Conservation (phyloP, 2,888 invertebrate species). For the Eupsilia transversa region DNA sequence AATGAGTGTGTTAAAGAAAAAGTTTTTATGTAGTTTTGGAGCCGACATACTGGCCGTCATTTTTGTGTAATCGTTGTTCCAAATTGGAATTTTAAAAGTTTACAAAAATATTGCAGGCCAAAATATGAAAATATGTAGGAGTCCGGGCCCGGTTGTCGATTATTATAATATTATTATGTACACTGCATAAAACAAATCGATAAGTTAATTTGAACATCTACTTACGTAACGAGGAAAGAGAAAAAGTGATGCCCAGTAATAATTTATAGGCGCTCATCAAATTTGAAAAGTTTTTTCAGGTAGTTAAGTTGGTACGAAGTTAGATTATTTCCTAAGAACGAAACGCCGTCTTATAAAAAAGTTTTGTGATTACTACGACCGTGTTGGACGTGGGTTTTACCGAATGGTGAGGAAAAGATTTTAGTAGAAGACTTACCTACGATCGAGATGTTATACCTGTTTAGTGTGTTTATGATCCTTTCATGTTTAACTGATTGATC, state of each 20-base stretch:
- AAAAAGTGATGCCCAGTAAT: slow-evolving; percentile 36
- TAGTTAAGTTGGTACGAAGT: slow-evolving; percentile 60
- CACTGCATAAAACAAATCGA: slow-evolving; percentile 50
- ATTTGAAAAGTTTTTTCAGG: slow-evolving; percentile 62
- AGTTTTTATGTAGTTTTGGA: background rate
- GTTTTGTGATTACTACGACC: slow-evolving; percentile 53
- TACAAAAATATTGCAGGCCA: too few relatives aligned
- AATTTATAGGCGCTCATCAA: slow-evolving; percentile 65
- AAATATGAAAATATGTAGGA: too few relatives aligned
- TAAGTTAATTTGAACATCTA: slow-evolving; percentile 43
- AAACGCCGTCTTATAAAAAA: slow-evolving; percentile 61
- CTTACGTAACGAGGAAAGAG: slow-evolving; percentile 32
- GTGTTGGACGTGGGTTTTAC: slow-evolving; percentile 37
- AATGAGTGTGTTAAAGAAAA: background rate
- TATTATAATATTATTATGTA: too few relatives aligned
- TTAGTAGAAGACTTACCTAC: slow-evolving; percentile 17
- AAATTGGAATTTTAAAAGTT: too few relatives aligned
- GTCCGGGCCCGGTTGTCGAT: too few relatives aligned
- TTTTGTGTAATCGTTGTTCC: background rate
- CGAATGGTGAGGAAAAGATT: slow-evolving; percentile 24
- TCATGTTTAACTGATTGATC: background rate
- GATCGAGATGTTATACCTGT: slow-evolving; percentile 17
- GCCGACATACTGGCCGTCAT: background rate
- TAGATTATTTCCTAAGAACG: slow-evolving; percentile 64
- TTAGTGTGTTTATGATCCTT: background rate